Conservation (phyloP, 1,140 invertebrate genomes). For the Drosophila repletoides region DNA sequence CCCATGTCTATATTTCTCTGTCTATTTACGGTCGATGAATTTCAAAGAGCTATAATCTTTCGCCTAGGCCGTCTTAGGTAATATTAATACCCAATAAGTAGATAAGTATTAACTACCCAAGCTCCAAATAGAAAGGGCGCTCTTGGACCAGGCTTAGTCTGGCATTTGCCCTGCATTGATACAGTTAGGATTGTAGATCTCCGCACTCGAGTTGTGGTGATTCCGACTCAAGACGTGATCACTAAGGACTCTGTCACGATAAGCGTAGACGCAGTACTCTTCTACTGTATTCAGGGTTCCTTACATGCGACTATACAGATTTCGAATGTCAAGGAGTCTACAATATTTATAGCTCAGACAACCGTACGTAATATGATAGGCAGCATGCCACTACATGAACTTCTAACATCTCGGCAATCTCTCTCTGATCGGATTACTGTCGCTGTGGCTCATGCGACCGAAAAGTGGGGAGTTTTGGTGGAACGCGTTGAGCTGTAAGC, state of each 20-base stretch:
- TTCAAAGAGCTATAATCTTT: constrained; percentile 93
- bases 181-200: constrained; percentile 88
- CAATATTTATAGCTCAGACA: constrained; percentile 84
- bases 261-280: constrained; percentile 90
- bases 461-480: constrained; percentile 96
- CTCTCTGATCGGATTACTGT: constrained; percentile 48
- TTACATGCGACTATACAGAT: constrained; percentile 92
- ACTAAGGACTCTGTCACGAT: constrained; percentile 91
- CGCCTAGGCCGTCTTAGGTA: constrained; percentile 90
- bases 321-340: constrained; percentile 89
- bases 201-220: constrained; percentile 88
- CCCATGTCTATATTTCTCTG: constrained; percentile 91
- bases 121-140: constrained; percentile 17
- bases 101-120: too few species aligned
- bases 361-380: constrained; percentile 90
- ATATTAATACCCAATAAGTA: too few species aligned
- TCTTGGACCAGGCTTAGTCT: constrained; percentile 84
- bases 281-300: constrained; percentile 89
- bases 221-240: constrained; percentile 88
- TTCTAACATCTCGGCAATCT: constrained; percentile 49
- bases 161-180: constrained; percentile 91
- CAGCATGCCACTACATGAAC: constrained; percentile 88
- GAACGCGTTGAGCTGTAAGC: constrained; percentile 96
- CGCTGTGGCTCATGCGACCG: constrained; percentile 57
- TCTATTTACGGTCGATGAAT: constrained; percentile 87